These are phyloP conservation scores for Hyla sarda DNA, from an alignment of 2,113 vertebrate species.

Conservation along the genomic window DNA sequence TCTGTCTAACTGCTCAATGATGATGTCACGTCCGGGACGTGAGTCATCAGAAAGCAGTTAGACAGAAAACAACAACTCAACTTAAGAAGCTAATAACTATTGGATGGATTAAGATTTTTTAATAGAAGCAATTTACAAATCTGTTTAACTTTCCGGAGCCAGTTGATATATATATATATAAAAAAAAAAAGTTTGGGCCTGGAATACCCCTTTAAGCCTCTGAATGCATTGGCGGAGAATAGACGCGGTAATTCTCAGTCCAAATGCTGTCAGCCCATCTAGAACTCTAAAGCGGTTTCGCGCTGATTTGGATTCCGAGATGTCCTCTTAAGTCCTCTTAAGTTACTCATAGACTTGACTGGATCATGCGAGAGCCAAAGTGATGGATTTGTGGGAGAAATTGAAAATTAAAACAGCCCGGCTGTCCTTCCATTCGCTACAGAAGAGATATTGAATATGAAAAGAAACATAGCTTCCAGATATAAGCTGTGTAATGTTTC, in stretches of 20 bases:
- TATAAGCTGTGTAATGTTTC: constrained; percentile 29
- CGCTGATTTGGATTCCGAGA: constrained; percentile 34
- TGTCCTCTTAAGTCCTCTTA: constrained; percentile 4
- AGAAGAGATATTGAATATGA: constrained; percentile 45
- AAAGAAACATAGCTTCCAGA: constrained; percentile 39
- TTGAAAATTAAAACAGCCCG: constrained; percentile 48
- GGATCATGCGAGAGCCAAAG: constrained; percentile 32
- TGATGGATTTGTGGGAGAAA: constrained; percentile 54
- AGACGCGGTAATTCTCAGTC: constrained; percentile 1
- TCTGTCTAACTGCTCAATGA: too few relatives aligned
- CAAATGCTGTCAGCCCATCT: background rate
- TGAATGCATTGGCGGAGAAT: background rate
- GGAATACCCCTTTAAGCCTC: too few relatives aligned
- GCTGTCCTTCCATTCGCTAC: constrained; percentile 40
- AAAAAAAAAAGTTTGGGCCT: too few relatives aligned
- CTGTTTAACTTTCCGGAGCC: too few relatives aligned
- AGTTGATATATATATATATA: too few relatives aligned
- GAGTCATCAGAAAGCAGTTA: too few relatives aligned
- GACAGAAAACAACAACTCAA: too few relatives aligned
- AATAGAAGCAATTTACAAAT: too few relatives aligned
- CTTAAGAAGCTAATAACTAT: too few relatives aligned
- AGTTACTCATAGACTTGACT: constrained; percentile 39
- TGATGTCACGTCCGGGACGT: too few relatives aligned
- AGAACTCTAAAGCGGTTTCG: background rate
- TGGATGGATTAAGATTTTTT: too few relatives aligned